Evolutionary conservation across 1,140 invertebrate species (phyloP), one percentile per base, ranked within the genome.

Genomic region (Camponotus floridanus): DNA sequence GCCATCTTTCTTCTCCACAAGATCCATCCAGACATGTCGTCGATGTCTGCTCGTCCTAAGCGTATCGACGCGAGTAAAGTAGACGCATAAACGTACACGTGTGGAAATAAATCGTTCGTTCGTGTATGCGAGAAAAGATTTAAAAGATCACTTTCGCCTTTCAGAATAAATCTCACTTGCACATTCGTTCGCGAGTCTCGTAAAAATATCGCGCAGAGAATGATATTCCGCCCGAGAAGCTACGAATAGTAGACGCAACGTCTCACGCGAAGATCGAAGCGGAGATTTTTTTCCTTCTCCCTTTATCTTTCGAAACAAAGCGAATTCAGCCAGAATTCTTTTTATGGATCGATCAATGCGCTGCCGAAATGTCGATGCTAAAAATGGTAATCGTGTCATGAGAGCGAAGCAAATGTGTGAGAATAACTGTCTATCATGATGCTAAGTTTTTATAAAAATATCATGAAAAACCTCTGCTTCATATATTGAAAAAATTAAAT

Each of bases 351-450:
- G 79, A 83, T 83, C 79, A 33, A 83, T 83, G 8, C 55, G 31
- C 68, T n/a, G 21, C 36, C 68, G 55, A 83, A 83, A 83, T 83
- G 55, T 83, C 79, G 79, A 83, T 31, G 79, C 79, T 83, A 83
- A 83, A 83, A 83, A 83, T 83, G 68, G 79, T 74, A 83, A 73
- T 83, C n/a, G 79, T 83, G 79, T 83, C 79, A 83, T 55, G 70
- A n/a, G 68, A 83, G 36, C 26, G 8, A 83, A 74, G 18, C 36
- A 15, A 73, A 8, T 61, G 18, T 62, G 13, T 21, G 39, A 74
- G 26, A 62, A 61, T 45, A 51, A 70, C 45, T n/a, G 65, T 80
- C 11, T 48, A 3, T 80, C 13, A 33, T 68, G 39, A 33, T 81
- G 42, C 21, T 57, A 11, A 48, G 3, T 11, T 81, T 73, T 9